Evolutionary conservation across 2,888 invertebrate genomes (phyloP).

Genomic region (Hydrotaea cyrtoneurina): DNA sequence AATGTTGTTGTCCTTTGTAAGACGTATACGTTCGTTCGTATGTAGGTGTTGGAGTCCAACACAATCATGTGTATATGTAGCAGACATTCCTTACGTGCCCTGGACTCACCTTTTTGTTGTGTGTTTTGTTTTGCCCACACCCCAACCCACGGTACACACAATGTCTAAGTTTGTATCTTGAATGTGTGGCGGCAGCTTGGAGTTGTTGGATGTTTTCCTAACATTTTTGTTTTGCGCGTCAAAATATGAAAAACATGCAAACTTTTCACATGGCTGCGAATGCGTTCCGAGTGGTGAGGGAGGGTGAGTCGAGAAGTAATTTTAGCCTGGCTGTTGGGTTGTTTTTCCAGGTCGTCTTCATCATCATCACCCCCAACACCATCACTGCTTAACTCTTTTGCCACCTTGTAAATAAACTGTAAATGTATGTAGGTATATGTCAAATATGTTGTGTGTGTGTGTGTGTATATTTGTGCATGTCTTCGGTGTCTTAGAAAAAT

Average conservation of each 20-base stretch:
- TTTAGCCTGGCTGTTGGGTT: background rate
- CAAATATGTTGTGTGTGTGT: background rate
- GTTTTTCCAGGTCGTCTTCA: constrained; percentile 41
- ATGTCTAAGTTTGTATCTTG: constrained; percentile 23
- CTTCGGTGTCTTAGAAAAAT: constrained; percentile 22
- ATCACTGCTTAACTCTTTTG: background rate
- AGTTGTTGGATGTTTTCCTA: constrained; percentile 23
- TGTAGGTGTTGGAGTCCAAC: background rate
- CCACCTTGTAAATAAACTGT: background rate
- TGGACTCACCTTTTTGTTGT: constrained; percentile 63
- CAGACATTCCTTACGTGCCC: constrained; percentile 62
- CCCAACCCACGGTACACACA: background rate
- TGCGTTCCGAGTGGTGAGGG: background rate
- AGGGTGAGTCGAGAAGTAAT: background rate
- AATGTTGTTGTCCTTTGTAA: constrained; percentile 16
- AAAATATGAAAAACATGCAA: constrained; percentile 79
- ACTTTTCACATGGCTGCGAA: constrained; percentile 71
- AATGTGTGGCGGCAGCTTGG: background rate
- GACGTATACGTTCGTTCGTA: background rate
- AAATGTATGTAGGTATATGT: background rate
- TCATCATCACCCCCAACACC: constrained; percentile 31
- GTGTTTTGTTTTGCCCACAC: background rate
- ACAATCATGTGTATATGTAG: constrained; percentile 20
- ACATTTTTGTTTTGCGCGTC: constrained; percentile 65
- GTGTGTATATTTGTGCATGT: background rate